These are phyloP conservation scores for Oceanodroma leucorhoa DNA, from an alignment of 2,797 vertebrate genomes.

Conservation along the genomic window DNA sequence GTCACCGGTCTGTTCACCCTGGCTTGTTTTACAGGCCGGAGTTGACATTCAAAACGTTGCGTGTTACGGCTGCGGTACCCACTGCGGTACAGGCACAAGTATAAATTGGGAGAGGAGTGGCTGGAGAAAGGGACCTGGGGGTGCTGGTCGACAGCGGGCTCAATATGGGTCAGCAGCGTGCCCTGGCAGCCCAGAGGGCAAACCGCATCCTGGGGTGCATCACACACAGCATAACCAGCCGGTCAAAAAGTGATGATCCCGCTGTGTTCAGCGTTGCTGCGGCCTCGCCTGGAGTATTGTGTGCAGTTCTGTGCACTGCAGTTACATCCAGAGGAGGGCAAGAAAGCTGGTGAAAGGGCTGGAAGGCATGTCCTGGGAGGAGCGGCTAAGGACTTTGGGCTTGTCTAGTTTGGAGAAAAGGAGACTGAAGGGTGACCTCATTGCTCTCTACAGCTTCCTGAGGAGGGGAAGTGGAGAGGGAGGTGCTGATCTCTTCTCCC, in stretches of 20 bases:
- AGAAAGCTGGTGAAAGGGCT: not conserved
- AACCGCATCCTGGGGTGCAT: not conserved
- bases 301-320: not conserved
- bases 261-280: accelerated
- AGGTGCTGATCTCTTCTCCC: not conserved
- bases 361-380: too few relatives aligned
- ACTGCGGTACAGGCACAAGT: not conserved
- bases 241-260: accelerated
- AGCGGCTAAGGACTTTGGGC: not conserved
- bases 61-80: not conserved
- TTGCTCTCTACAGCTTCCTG: not conserved
- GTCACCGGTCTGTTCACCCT: not conserved
- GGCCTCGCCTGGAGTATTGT: accelerated
- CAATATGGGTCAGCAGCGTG: not conserved
- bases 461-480: not conserved
- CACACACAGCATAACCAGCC: accelerated
- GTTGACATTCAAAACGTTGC: not conserved
- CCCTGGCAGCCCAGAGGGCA: not conserved
- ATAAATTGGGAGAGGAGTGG: not conserved
- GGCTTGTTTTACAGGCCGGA: not conserved
- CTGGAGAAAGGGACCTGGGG: not conserved
- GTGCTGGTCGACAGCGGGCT: not conserved
- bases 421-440: not conserved
- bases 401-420: not conserved
- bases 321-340: not conserved